Evolutionary conservation across 2,797 vertebrate genomes (phyloP).

Genomic region (Malurus leucopterus): DNA sequence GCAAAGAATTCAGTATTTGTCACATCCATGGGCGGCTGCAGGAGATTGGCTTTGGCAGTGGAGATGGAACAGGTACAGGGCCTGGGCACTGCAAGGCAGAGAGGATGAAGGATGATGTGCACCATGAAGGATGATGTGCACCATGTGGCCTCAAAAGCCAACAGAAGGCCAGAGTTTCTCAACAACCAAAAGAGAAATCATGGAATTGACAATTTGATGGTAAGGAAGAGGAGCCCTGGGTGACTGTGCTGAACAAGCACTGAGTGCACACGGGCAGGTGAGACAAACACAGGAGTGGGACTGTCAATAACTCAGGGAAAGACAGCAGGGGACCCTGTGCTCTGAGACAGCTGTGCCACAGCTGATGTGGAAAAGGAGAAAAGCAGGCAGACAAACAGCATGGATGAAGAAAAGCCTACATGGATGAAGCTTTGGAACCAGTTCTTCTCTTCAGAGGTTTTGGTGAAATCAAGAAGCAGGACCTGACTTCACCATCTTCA

Average conservation of each 20-base stretch:
- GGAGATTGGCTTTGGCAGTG: background rate
- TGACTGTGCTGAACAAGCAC: background rate
- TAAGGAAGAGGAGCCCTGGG: background rate
- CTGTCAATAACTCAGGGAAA: background rate
- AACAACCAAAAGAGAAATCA: background rate
- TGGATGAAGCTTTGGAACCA: background rate
- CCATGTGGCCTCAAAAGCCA: background rate
- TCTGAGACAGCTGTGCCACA: background rate
- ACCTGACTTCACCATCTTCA: background rate
- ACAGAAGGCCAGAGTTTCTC: background rate
- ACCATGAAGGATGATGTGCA: background rate
- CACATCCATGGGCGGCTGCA: background rate
- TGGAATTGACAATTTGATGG: background rate
- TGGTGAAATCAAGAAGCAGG: background rate
- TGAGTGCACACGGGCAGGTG: background rate
- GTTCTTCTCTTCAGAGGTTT: background rate
- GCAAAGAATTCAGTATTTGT: background rate
- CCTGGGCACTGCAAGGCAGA: background rate
- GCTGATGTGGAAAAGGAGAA: rapidly evolving
- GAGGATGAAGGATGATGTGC: background rate
- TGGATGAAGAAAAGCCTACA: too few species aligned
- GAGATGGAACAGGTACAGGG: rapidly evolving
- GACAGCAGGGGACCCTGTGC: background rate
- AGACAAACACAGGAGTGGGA: too few species aligned
- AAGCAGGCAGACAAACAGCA: background rate